Conservation (phyloP, 2,113 vertebrate species). For the Leucopternis melanops region DNA sequence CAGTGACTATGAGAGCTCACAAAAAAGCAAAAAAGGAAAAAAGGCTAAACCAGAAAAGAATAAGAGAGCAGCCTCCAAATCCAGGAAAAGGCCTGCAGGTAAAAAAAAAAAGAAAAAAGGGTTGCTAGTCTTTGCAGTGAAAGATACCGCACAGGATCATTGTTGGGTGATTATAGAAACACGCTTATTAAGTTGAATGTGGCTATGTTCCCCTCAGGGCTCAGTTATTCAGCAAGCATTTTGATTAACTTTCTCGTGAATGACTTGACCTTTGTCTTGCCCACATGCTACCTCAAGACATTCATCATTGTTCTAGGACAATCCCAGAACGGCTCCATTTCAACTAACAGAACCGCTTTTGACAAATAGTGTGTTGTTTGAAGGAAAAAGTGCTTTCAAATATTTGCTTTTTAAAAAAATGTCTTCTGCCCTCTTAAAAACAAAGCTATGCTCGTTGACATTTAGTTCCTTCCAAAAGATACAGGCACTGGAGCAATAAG, state of each 20-base stretch:
- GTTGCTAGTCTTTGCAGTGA: background rate
- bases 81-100: constrained; percentile 83
- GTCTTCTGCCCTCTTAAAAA: background rate
- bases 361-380: background rate
- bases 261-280: background rate
- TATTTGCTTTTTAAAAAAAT: background rate
- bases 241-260: background rate
- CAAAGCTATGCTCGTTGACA: background rate
- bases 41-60: constrained; percentile 80
- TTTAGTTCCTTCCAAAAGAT: background rate
- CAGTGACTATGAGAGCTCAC: constrained; percentile 84
- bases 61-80: constrained; percentile 79
- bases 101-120: background rate
- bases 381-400: background rate
- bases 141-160: background rate
- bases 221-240: background rate
- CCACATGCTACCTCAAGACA: background rate
- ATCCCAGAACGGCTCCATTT: background rate
- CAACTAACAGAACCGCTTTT: background rate
- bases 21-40: constrained; percentile 85
- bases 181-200: background rate
- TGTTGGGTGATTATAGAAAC: background rate
- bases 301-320: background rate
- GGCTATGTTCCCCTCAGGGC: background rate
- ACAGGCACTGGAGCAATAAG: background rate